Conservation (phyloP, 2,888 invertebrate genomes). For the Tetheella fluctuosa region DNA sequence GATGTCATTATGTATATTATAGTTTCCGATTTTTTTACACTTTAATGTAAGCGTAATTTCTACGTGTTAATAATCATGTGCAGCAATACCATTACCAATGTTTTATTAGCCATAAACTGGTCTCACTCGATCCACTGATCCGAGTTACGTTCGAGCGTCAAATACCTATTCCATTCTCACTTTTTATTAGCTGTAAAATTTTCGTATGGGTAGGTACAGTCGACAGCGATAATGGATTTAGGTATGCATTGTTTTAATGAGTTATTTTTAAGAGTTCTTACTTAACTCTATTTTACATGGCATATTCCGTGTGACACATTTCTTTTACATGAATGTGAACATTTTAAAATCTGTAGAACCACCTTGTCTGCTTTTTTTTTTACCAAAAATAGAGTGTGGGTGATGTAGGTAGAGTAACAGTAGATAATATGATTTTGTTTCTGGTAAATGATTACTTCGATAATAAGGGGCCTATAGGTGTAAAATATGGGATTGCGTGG, state of each 20-base stretch:
- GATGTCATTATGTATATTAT: neutral
- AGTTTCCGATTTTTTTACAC: constrained; percentile 1
- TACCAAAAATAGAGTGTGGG: too few relatives aligned
- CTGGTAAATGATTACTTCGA: too few relatives aligned
- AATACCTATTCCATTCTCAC: constrained; percentile 22
- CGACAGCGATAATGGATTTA: neutral
- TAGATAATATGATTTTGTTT: too few relatives aligned
- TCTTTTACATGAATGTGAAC: too few relatives aligned
- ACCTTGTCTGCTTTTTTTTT: too few relatives aligned
- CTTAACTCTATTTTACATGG: too few relatives aligned
- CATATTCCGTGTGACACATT: too few relatives aligned
- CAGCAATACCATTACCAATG: constrained; percentile 15
- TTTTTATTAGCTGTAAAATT: constrained; percentile 23
- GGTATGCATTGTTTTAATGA: neutral
- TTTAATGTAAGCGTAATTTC: neutral
- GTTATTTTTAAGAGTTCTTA: neutral
- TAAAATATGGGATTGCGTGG: too few relatives aligned
- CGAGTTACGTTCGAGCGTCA: constrained; percentile 15
- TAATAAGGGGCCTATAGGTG: too few relatives aligned
- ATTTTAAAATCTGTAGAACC: too few relatives aligned
- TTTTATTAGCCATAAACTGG: constrained; percentile 27
- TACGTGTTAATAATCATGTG: constrained; percentile 15
- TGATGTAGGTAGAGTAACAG: too few relatives aligned
- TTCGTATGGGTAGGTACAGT: constrained; percentile 15
- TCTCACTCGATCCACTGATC: constrained; percentile 19